Conservation (phyloP, 2,797 vertebrate species). For the Pitangus sulphuratus region DNA sequence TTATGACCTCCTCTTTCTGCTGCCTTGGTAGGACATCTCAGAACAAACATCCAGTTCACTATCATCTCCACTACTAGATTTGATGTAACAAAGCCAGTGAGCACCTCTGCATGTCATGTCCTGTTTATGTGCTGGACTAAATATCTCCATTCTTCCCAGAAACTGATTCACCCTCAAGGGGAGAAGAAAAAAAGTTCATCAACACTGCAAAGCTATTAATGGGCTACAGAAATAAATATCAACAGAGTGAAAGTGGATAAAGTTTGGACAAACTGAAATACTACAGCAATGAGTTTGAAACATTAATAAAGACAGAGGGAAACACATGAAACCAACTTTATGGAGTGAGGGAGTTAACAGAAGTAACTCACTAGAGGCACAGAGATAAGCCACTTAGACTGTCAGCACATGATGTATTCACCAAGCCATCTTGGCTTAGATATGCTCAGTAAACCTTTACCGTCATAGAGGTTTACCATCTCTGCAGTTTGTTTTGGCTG, state of each 20-base stretch:
- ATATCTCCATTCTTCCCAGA: not conserved
- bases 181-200: not conserved
- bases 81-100: not conserved
- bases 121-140: not conserved
- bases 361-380: not conserved
- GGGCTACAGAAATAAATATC: not conserved
- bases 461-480: not conserved
- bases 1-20: not conserved
- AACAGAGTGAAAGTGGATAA: not conserved
- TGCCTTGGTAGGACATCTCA: not conserved
- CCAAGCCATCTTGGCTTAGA: not conserved
- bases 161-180: not conserved
- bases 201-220: not conserved
- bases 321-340: not conserved
- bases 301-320: not conserved
- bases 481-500: not conserved
- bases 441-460: conserved; percentile 32
- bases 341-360: not conserved
- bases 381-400: conserved; percentile 25
- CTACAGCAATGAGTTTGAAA: not conserved
- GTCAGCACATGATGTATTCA: conserved; percentile 18
- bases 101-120: not conserved
- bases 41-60: not conserved
- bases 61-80: not conserved
- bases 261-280: not conserved